Evolutionary conservation across 2,113 vertebrate species (phyloP), one percentile per base, ranked within the genome.

Genomic region (Mus musculus): DNA sequence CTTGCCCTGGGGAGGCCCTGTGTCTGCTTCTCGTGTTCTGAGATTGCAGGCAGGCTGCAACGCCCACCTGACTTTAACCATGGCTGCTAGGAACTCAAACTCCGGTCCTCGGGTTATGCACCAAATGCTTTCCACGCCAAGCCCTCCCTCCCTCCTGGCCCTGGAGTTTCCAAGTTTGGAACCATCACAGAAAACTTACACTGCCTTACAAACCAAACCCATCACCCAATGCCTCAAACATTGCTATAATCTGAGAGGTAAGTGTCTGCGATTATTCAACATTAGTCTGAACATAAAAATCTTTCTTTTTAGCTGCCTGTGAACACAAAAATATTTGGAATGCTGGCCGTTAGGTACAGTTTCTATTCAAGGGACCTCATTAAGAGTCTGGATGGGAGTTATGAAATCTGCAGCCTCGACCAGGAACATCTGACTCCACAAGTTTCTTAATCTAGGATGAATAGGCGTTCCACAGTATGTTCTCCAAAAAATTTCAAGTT

Each of bases 391-490:
- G 49, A 78, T n/a, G 86, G 76, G 4, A 28, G 56, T 75, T 90
- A 89, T 33, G 30, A 88, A 89, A 52, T 84, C 42, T 20, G 9
- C 9, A 19, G 46, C 89, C 82, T 73, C 56, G 14, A 86, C 20
- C 36, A 89, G 90, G 13, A 56, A 39, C 7, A 0, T 59, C 42
- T 80, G 65, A 49, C 80, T 90, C 63, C n/a, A 65, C 7, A 7
- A 16, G 9, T 82, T 87, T 91, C 77, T 84, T 88, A 90, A 92
- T 49, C 71, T 52, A 95, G n/a, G 76, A 93, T 90, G 94, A 93
- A 76, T 3, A 10, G n/a, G 61, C 77, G 85, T 94, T 80, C 39
- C 26, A 26, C 36, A 65, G 19, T 36, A 93, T 20, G 11, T 80
- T 90, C 65, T 52, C 59, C 39, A 63, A 30, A 39, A 73, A 92